phyloP scores from a whole-genome alignment of 2,113 vertebrate species.

The Bubo blakistoni region DNA sequence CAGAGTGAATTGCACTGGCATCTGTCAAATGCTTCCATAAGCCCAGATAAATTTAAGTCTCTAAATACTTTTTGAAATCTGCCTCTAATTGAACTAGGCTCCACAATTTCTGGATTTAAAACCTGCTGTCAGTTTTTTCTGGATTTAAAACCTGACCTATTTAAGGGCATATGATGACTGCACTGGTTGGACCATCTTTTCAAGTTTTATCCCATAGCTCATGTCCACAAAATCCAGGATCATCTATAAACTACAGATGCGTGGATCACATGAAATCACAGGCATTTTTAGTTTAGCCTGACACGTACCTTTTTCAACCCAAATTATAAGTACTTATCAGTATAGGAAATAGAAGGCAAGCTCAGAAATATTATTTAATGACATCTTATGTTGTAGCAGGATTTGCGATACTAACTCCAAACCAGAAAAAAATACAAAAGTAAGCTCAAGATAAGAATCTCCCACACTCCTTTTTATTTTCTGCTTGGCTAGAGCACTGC shows the following conservation, averaged over 20 bases:
- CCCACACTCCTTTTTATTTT: not conserved
- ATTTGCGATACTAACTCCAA: not conserved
- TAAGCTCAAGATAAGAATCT: not conserved
- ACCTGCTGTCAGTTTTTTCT: not conserved
- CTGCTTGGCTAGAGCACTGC: not conserved
- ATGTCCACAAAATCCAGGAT: not conserved
- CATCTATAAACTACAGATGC: not conserved
- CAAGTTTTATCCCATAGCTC: not conserved
- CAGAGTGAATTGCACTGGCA: conserved; percentile 10
- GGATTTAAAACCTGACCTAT: not conserved
- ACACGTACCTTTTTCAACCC: not conserved
- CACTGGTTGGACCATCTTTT: not conserved
- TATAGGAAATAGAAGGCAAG: not conserved
- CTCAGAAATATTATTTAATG: not conserved
- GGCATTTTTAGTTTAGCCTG: not conserved
- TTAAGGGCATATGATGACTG: not conserved
- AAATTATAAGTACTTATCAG: not conserved
- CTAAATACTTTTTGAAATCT: not conserved
- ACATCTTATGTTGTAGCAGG: not conserved
- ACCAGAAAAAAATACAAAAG: not conserved
- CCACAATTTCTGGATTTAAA: conserved; percentile 7
- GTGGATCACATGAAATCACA: not conserved
- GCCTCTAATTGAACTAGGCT: not conserved
- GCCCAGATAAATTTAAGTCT: conserved; percentile 10
- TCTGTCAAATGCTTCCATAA: conserved; percentile 34